Base-by-base conservation (phyloP, 37 sponge, comb jelly and placozoan species). In the Diacarnus erythraeanus region DNA sequence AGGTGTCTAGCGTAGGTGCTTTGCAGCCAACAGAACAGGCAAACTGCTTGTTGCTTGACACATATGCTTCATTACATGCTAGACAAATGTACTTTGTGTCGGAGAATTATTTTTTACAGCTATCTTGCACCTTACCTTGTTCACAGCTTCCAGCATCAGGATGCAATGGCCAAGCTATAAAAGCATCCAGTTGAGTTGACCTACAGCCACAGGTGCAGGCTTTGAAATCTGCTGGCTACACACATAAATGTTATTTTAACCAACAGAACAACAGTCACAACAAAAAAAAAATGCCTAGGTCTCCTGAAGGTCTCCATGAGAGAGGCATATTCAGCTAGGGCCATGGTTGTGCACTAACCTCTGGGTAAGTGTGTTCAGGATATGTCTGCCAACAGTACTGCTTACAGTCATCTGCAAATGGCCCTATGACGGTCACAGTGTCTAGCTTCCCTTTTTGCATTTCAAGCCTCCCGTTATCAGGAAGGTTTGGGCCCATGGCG, bases 291-390 rank as follows among this genome's bases (percentile, higher is more conserved):
- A n/a, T n/a, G n/a, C n/a, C n/a, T n/a, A n/a, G n/a, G n/a, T n/a
- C n/a, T n/a, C n/a, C n/a, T n/a, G n/a, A n/a, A n/a, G n/a, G n/a
- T 54, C 17, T 54, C 56, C 60, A 27, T 27, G 18, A 59, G 27
- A 59, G 26, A 27, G 18, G 60, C 60, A 17, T 27, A 59, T n/a
- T 27, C 26, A 59, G 60, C 60, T 59, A 59, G 56, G 26, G 17
- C 26, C 23, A 4, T 5, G 5, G 33, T 38, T 18, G 29, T 12
- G 33, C 5, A 17, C 59, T 71, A 57, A 85, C 86, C 64, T 61
- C 29, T 5, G 86, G 79, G 56, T 85, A 85, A 6, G 86, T 85
- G 41, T 85, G 86, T 22, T 72, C 31, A 2, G 86, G 86, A 23
- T 85, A 85, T 63, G 57, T 79, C 10, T 17, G 54, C 54, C 75